phyloP scores from a whole-genome alignment of 2,113 vertebrate species.

The Eudyptes chrysolophus region DNA sequence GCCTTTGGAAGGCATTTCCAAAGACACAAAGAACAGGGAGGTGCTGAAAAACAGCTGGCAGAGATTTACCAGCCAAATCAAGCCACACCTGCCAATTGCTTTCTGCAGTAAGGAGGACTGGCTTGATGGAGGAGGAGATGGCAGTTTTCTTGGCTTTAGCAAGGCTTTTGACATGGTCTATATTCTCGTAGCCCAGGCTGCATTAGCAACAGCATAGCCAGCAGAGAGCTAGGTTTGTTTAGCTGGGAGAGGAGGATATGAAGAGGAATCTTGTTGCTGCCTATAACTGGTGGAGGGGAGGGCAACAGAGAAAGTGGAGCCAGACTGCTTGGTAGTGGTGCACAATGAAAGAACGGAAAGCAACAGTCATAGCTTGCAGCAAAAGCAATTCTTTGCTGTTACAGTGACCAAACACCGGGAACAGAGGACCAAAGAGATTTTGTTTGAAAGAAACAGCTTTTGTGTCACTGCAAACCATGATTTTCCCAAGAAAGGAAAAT shows the following conservation, averaged over 20 bases:
- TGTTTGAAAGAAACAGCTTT: not conserved
- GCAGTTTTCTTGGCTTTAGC: not conserved
- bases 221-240: not conserved
- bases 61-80: not conserved
- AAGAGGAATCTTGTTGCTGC: not conserved
- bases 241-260: not conserved
- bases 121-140: not conserved
- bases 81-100: not conserved
- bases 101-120: not conserved
- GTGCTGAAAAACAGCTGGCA: not conserved
- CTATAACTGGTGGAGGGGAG: not conserved
- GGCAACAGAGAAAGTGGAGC: not conserved
- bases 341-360: not conserved
- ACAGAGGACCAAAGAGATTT: not conserved
- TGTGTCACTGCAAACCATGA: not conserved
- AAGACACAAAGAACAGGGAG: not conserved
- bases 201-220: not conserved
- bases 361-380: not conserved
- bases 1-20: not conserved
- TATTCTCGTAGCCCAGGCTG: not conserved
- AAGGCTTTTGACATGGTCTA: not conserved
- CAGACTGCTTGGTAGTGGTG: not conserved
- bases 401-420: not conserved
- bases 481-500: not conserved
- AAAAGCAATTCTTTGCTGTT: not conserved